Percentiles rank a stretch among this genome's conserved stretches.
Conservation (phyloP, 2,113 vertebrate species). For the Oreochromis tanganicae region DNA sequence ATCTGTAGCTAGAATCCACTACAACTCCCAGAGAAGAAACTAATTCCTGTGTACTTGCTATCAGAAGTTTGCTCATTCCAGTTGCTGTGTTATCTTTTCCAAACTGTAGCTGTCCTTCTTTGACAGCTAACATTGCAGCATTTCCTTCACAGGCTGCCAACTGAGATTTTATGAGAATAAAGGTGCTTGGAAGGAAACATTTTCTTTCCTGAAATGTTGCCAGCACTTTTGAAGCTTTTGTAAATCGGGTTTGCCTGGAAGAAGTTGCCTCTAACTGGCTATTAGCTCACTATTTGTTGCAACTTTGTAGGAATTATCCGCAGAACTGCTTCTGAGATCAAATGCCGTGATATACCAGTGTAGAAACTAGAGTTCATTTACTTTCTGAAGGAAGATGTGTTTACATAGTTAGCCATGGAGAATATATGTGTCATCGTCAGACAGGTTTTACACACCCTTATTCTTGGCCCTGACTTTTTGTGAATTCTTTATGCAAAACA, state of each 20-base stretch:
- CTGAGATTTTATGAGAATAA: background rate
- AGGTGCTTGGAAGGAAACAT: constrained; percentile 7
- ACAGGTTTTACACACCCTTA: background rate
- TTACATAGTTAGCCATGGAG: background rate
- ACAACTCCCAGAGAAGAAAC: background rate
- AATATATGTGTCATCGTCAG: background rate
- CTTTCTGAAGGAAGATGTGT: background rate
- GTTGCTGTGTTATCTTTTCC: constrained; percentile 6
- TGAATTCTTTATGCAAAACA: background rate
- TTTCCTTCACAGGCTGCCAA: constrained; percentile 29
- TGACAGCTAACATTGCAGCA: constrained; percentile 20
- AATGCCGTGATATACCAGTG: background rate
- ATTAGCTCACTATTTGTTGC: constrained; percentile 5
- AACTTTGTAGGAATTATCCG: background rate
- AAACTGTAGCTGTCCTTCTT: background rate
- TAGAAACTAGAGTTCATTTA: background rate
- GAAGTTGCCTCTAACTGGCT: background rate
- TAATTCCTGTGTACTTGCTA: constrained; percentile 1
- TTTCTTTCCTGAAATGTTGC: constrained; percentile 3
- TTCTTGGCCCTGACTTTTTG: background rate
- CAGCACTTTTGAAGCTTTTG: background rate
- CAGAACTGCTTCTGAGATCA: background rate
- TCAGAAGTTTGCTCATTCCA: constrained; percentile 28
- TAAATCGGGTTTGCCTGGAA: background rate
- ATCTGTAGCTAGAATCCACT: background rate